A percentile compares a stretch with the other conserved stretches of the same genome.
These are phyloP conservation scores for Pachliopta kotzebuea DNA, from an alignment of 2,888 invertebrate species.

Conservation along the genomic window DNA sequence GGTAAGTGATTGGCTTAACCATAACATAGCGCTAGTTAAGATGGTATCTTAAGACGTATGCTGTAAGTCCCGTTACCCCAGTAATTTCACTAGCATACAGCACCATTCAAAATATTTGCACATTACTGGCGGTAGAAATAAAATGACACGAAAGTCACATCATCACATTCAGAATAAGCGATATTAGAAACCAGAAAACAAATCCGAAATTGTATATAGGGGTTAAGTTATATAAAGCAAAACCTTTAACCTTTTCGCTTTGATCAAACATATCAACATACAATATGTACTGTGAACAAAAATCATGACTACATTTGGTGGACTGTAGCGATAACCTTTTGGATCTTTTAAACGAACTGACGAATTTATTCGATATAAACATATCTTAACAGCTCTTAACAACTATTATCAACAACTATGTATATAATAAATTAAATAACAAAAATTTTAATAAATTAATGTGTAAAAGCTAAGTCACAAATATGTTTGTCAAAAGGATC, in stretches of 20 bases:
- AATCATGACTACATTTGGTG: background rate
- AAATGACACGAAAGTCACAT: too few species aligned
- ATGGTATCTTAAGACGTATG: too few species aligned
- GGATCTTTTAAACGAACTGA: background rate
- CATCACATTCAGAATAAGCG: too few species aligned
- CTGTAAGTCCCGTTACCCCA: too few species aligned
- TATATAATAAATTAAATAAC: background rate
- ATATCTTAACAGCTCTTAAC: background rate
- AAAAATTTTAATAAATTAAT: background rate
- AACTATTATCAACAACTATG: background rate
- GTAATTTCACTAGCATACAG: too few species aligned
- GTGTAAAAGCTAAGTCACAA: background rate
- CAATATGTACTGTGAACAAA: background rate
- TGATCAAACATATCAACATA: background rate
- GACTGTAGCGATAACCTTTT: background rate
- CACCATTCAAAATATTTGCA: too few species aligned
- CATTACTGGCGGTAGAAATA: too few species aligned
- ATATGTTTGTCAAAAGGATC: too few species aligned
- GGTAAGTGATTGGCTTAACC: too few species aligned
- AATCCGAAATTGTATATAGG: background rate
- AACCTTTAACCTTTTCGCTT: background rate
- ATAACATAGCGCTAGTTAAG: too few species aligned
- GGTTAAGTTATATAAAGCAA: background rate
- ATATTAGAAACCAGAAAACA: too few species aligned
- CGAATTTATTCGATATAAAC: background rate